A percentile compares a stretch with the other conserved stretches of the same genome.
Conservation (phyloP, 2,113 vertebrate species). For the Deroptyus accipitrinus region DNA sequence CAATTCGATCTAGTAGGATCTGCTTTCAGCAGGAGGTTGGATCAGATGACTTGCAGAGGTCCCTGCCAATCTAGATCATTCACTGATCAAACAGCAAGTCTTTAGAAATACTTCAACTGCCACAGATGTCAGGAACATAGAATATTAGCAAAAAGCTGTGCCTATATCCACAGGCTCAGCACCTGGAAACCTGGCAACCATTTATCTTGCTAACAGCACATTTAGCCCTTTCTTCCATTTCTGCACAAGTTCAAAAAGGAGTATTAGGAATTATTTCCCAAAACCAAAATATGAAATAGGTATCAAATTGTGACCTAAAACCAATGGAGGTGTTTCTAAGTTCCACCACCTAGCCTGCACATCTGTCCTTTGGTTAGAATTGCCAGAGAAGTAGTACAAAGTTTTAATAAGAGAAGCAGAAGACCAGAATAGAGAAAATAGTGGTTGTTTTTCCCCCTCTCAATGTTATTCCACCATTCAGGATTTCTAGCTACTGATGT, state of each 20-base stretch:
- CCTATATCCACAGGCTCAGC: not conserved
- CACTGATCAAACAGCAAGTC: not conserved
- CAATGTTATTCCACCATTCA: not conserved
- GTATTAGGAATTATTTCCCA: not conserved
- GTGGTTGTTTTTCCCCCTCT: not conserved
- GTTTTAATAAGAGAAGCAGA: not conserved
- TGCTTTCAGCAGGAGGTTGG: not conserved
- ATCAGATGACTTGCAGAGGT: slow-evolving; percentile 2
- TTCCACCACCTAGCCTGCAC: not conserved
- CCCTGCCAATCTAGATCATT: not conserved
- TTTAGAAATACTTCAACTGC: not conserved
- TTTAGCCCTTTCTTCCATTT: not conserved
- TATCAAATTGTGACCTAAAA: not conserved
- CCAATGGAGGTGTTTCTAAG: not conserved
- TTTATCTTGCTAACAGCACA: not conserved
- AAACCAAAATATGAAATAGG: not conserved
- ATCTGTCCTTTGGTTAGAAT: not conserved
- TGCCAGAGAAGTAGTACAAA: not conserved
- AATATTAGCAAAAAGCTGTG: not conserved
- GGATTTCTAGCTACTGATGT: not conserved
- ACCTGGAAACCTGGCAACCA: not conserved
- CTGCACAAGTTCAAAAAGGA: not conserved
- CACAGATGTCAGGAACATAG: not conserved
- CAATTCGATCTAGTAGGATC: not conserved
- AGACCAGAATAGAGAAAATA: not conserved